Evolutionary conservation across 2,888 invertebrate species (phyloP), one percentile per base, ranked within the genome.

Genomic region (Hydriomena furcata): DNA sequence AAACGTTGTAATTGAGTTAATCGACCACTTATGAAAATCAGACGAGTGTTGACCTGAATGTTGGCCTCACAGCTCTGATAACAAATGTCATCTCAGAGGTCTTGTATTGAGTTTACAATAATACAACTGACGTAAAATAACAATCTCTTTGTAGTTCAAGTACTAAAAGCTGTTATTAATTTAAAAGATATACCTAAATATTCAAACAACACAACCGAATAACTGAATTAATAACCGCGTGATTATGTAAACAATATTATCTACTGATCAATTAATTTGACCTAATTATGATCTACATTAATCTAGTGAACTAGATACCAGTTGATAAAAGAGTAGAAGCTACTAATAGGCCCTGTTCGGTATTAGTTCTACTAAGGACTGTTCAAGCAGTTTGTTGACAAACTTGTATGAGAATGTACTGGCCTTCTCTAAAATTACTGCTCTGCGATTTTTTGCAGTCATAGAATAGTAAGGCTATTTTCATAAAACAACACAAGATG

Each of bases 41-140:
- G 69, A 65, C 79, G 71, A 72, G 66, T 78, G 77, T 79, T 86
- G 84, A 86, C 84, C 84, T 61, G 41, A 53, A 44, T 69, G n/a
- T n/a, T n/a, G 68, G 52, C 73, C 72, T 52, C 53, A 58, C 61
- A 60, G 55, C 60, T 60, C 65, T 60, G 84, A 84, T 85, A 82
- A 79, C n/a, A 78, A 66, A 65, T 63, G 43, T 34, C 58, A 46
- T 48, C 37, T 37, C 44, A 42, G 31, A 50, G 4, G 53, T 63
- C 60, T 58, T 51, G 52, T 23, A 35, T 44, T 12, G 28, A 6
- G 30, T 41, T 45, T 32, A 46, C 32, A 40, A 43, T 31, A 47
- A 38, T 17, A 36, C 25, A 32, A 36, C 11, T 28, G 23, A 35
- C 40, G 28, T 13, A 28, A 21, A 48, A 35, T 12, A 37, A 46